Percentiles rank a stretch among this genome's conserved stretches.
Evolutionary conservation across 2,113 vertebrate species (phyloP).

Genomic region (rat (Rattus norvegicus)): GRCr8 NC_086032.1:104475501-104476000

Average conservation of each 20-base stretch:
- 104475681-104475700: conserved; percentile 29
- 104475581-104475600: conserved; percentile 3
- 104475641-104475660: not conserved
- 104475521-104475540: conserved; percentile 2
- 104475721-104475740: conserved; percentile 1
- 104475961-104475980: not conserved
- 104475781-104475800: conserved; percentile 20
- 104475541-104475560: conserved; percentile 20
- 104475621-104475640: not conserved
- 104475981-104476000: not conserved
- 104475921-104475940: not conserved
- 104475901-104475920: not conserved
- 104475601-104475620: conserved; percentile 35
- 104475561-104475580: not conserved
- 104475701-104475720: conserved; percentile 17
- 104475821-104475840: not conserved
- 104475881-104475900: not conserved
- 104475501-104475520: conserved; percentile 45
- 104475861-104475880: not conserved
- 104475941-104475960: not conserved
- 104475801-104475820: conserved; percentile 18
- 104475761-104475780: not conserved
- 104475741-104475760: conserved; percentile 22
- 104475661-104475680: not conserved
- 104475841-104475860: not conserved